Conservation (phyloP, 1,140 invertebrate species). For the Drosophila murphyi region DNA sequence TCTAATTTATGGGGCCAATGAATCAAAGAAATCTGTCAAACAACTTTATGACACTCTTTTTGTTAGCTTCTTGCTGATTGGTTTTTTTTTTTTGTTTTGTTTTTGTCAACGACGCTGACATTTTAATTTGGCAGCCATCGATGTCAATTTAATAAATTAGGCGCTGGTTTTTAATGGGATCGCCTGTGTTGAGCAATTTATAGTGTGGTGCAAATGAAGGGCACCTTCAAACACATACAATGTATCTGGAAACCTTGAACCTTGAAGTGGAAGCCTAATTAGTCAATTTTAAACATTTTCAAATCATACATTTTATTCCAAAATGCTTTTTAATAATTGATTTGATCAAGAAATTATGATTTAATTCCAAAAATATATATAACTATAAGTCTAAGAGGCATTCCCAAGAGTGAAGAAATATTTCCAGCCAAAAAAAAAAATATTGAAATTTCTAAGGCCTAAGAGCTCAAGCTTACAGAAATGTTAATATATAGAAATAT, state of each 20-base stretch:
- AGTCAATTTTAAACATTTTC: background rate
- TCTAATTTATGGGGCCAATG: conserved; percentile 69
- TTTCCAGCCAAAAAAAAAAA: no score
- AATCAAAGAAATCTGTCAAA: conserved; percentile 80
- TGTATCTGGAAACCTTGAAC: conserved; percentile 33
- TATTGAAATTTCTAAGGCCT: no score
- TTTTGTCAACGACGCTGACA: conserved; percentile 63
- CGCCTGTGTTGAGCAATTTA: conserved; percentile 66
- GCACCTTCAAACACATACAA: conserved; percentile 46
- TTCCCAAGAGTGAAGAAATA: no score
- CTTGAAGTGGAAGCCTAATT: no score
- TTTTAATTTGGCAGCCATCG: conserved; percentile 81
- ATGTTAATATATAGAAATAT: no score
- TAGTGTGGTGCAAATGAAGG: conserved; percentile 39
- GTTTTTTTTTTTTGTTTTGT: conserved; percentile 10
- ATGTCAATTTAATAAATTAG: conserved; percentile 79
- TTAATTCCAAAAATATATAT: no score
- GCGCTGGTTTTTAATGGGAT: conserved; percentile 66
- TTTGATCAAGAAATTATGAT: no score
- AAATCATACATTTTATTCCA: no score
- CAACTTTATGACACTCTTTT: conserved; percentile 76
- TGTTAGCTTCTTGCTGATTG: background rate
- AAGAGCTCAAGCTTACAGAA: no score
- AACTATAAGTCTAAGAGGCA: no score
- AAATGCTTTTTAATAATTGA: no score